Evolutionary conservation across 2,113 vertebrate genomes (phyloP).

Genomic region (Larimichthys crocea): DNA sequence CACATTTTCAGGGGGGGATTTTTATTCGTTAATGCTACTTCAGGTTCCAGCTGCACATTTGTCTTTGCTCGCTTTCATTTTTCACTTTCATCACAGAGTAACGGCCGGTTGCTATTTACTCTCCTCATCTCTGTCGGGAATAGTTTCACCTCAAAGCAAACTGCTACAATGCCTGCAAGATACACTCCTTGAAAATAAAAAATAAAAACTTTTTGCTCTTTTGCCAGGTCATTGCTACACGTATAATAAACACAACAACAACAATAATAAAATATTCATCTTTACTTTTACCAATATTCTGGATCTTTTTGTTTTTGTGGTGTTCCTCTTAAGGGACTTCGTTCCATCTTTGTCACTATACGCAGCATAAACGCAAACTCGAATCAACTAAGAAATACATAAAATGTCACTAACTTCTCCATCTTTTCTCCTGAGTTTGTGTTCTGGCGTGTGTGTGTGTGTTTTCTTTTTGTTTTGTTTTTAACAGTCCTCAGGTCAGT

Average conservation of each 20-base stretch:
- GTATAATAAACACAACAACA: neutral
- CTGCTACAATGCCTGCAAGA: conserved; percentile 48
- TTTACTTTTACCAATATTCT: conserved; percentile 3
- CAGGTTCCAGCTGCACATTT: conserved; percentile 54
- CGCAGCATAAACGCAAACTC: neutral
- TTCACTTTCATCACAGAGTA: conserved; percentile 36
- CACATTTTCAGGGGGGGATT: neutral
- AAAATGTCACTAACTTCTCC: conserved; percentile 4
- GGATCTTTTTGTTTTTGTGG: conserved; percentile 14
- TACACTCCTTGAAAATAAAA: conserved; percentile 14
- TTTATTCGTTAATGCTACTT: conserved; percentile 19
- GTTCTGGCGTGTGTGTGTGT: conserved; percentile 42
- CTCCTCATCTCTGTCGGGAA: conserved; percentile 21
- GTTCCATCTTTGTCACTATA: conserved; percentile 1
- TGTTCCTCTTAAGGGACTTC: neutral
- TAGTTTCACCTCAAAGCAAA: conserved; percentile 47
- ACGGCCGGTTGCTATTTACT: conserved; percentile 38
- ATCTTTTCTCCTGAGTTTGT: conserved; percentile 67
- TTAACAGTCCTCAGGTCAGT: conserved; percentile 70
- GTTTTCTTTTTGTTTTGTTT: conserved; percentile 10
- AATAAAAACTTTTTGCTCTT: neutral
- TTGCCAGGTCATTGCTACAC: conserved; percentile 16
- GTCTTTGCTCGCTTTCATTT: conserved; percentile 34
- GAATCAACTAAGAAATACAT: conserved; percentile 4
- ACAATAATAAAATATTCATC: conserved; percentile 3